A percentile compares a stretch with the other conserved stretches of the same genome.
Conservation (phyloP, 2,797 vertebrate genomes). For the Esox lucius region DNA sequence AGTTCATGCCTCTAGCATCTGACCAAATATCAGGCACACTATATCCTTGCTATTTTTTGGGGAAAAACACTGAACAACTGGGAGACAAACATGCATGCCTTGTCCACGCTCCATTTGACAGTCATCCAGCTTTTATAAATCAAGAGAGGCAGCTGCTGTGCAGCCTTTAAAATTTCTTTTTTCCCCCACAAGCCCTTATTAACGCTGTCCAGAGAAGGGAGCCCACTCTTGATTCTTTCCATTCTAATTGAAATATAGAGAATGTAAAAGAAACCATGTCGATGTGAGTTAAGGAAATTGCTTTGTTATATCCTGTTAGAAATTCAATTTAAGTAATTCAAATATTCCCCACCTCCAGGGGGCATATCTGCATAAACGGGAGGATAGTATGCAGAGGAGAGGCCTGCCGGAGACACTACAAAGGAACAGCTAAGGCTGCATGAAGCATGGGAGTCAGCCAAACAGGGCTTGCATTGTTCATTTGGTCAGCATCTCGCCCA, state of each 20-base stretch:
- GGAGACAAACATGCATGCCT: neutral
- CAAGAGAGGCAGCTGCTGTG: neutral
- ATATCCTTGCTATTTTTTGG: neutral
- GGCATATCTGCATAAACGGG: neutral
- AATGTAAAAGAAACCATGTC: neutral
- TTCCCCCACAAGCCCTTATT: neutral
- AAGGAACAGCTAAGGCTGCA: neutral
- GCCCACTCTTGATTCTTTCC: neutral
- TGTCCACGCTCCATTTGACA: neutral
- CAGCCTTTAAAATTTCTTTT: too few relatives aligned
- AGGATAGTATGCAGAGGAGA: slow-evolving; percentile 8
- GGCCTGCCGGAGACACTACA: neutral
- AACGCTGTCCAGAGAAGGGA: neutral
- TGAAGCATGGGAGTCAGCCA: slow-evolving; percentile 23
- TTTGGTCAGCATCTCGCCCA: slow-evolving; percentile 46
- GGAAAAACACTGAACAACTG: neutral
- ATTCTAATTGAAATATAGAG: neutral
- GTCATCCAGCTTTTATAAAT: neutral
- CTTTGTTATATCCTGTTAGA: neutral
- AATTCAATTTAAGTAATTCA: neutral
- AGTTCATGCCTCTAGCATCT: slow-evolving; percentile 25
- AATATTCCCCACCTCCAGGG: slow-evolving; percentile 4
- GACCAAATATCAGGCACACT: slow-evolving; percentile 17
- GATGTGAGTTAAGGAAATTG: neutral
- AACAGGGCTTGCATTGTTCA: slow-evolving; percentile 50